phyloP scores from a whole-genome alignment of 2,888 invertebrate species.

The Macrophya annulata region DNA sequence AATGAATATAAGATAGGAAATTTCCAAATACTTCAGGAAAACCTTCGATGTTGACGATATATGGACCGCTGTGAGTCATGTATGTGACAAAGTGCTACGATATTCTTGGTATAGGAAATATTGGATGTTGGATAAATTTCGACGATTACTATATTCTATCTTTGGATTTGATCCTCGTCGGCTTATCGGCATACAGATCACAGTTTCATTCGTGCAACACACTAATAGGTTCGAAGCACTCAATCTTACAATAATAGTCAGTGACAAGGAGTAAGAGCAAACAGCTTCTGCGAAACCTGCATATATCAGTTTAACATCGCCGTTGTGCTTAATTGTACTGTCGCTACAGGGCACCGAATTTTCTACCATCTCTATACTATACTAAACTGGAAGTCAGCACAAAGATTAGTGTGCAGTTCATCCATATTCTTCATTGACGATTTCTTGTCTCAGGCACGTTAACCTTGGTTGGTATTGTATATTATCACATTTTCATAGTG shows the following conservation, averaged over 20 bases:
- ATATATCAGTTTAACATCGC: background rate
- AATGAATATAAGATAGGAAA: background rate
- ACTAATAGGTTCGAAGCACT: background rate
- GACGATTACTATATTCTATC: background rate
- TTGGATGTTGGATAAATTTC: background rate
- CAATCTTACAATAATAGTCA: slow-evolving; percentile 7
- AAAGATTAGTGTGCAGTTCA: background rate
- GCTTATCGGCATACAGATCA: background rate
- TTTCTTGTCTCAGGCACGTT: background rate
- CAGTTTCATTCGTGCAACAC: background rate
- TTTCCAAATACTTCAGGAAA: slow-evolving; percentile 4
- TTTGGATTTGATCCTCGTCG: background rate
- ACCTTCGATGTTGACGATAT: background rate
- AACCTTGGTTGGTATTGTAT: background rate
- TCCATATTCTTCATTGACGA: background rate
- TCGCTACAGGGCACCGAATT: background rate
- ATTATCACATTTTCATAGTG: background rate
- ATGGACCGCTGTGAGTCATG: background rate
- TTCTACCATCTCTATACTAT: background rate
- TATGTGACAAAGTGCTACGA: background rate
- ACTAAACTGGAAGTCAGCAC: background rate
- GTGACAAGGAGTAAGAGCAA: slow-evolving; percentile 6
- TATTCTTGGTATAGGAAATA: background rate
- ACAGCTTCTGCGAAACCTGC: slow-evolving; percentile 20
- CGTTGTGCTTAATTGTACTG: background rate